Evolutionary conservation across 1,140 invertebrate species (phyloP).

Genomic region (Caenorhabditis latens): DNA sequence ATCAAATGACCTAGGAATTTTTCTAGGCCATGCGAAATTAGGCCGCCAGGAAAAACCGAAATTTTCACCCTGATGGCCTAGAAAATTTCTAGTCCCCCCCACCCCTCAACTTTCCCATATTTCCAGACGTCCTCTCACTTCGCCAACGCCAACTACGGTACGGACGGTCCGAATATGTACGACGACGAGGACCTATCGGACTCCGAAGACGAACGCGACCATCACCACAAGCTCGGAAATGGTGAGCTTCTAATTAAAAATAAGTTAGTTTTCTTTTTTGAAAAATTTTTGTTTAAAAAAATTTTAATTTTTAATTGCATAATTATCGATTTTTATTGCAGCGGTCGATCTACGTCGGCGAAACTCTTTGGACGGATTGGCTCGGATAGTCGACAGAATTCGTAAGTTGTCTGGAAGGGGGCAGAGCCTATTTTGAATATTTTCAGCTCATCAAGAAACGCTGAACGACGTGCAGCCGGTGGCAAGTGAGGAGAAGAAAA

Average conservation of each 20-base stretch:
- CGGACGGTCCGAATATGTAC: conserved; percentile 3
- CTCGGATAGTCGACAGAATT: conserved; percentile 56
- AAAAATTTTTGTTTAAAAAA: background rate
- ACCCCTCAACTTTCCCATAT: conserved; percentile 19
- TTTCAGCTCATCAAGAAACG: no score
- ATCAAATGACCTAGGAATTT: no score
- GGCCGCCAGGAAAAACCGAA: no score
- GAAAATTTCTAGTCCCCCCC: background rate
- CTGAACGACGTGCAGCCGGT: no score
- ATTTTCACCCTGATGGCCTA: background rate
- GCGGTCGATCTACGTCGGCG: conserved; percentile 36
- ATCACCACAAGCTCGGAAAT: conserved; percentile 47
- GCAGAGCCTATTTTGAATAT: background rate
- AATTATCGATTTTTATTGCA: conserved; percentile 12
- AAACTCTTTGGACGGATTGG: conserved; percentile 52
- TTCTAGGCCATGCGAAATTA: no score
- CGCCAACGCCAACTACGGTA: background rate
- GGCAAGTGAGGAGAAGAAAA: background rate
- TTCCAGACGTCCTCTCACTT: conserved; percentile 37
- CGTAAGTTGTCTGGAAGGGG: background rate
- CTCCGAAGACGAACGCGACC: conserved; percentile 53
- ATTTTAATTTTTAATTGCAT: background rate
- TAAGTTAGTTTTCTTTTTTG: conserved; percentile 52
- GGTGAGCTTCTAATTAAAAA: conserved; percentile 41
- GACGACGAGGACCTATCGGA: conserved; percentile 63